Evolutionary conservation across 2,888 invertebrate genomes (phyloP), one percentile per base, ranked within the genome.

Genomic region (Synergus japonicus): DNA sequence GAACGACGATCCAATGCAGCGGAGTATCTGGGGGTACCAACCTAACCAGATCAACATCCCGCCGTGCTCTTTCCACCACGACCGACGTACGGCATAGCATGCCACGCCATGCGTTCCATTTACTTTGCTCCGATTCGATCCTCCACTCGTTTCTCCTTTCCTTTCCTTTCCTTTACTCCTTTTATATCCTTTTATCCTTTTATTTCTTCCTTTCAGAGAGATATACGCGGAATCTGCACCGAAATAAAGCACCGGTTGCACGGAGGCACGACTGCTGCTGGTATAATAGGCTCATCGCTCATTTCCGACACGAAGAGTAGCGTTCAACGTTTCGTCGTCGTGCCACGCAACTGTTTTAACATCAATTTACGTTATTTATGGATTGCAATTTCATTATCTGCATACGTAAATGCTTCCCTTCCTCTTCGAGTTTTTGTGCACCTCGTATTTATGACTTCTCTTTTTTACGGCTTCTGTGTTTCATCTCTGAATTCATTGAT

Each of bases 41-140:
- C 88, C 87, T 89, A 90, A 90, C 89, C 90, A 90, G 90, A 90
- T 90, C 90, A 89, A 88, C 89, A 88, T 89, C 89, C 88, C 86
- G 87, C 88, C 86, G 83, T 84, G 79, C 81, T 83, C 77, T 78
- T 73, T 73, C 54, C 10, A 54, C 73, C 73, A 73, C 65, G 64
- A 37, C 37, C 37, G 37, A 79, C 13, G 64, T 80, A 81, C 78
- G 58, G 79, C 46, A 78, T 78, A 77, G 78, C 73, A 73, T 79
- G 83, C 79, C 83, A 82, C 81, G 69, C 83, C 77, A 78, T 81
- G 76, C 82, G 76, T 81, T 69, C 77, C 79, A 80, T 82, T 81
- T 78, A 13, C 76, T 79, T 83, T 83, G 82, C 82, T 84, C 82
- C 83, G 79, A 73, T 81, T 79, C 76, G 77, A 79, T 83, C 80